Evolutionary conservation across 2,113 vertebrate species (phyloP), one percentile per base, ranked within the genome.

Genomic region (Dryoscopus gambensis): DNA sequence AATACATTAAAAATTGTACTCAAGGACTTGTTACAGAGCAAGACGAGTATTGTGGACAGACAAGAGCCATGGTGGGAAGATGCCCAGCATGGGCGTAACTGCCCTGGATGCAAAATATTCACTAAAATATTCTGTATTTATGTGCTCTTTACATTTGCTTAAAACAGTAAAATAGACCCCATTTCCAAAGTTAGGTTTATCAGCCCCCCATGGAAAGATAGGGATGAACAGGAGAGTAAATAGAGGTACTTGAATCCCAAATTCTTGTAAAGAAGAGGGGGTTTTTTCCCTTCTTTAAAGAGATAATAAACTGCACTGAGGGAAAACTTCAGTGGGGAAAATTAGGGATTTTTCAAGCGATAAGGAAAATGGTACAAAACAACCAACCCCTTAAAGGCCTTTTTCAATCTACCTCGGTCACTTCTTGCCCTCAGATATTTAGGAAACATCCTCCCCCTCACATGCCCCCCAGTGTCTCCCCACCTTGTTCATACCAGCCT

Each of bases 131-230:
- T 55, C 52, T 62, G 11, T 15, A 7, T 62, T 77, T 84, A 18
- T 25, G 4, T 15, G 16, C 2, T 46, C 19, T 12, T 62, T 46
- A 2, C 9, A 18, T 33, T 40, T 57, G 15, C n/a, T 52, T 6
- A 2, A 57, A 92, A 37, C 7, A 6, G 11, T 57, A 50, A 88
- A 93, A 70, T 3, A 47, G 22, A 19, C 11, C 39, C 7, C 9
- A 5, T 70, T 44, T 53, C 59, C 15, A 55, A 80, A 70, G 24
- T n/a, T 13, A 19, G 18, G 21, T n/a, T 64, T 35, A 23, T 18
- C 25, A 76, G 19, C 15, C 14, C 15, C 21, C 4, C 19, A 5
- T 2, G 2, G 13, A 59, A 50, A 84, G 4, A 10, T 0, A 27
- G 39, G 17, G 47, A 70, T 63, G 44, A 23, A 6, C 49, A 44